phyloP scores from a whole-genome alignment of 1,140 invertebrate genomes.

The Drosophila busckii region DNA sequence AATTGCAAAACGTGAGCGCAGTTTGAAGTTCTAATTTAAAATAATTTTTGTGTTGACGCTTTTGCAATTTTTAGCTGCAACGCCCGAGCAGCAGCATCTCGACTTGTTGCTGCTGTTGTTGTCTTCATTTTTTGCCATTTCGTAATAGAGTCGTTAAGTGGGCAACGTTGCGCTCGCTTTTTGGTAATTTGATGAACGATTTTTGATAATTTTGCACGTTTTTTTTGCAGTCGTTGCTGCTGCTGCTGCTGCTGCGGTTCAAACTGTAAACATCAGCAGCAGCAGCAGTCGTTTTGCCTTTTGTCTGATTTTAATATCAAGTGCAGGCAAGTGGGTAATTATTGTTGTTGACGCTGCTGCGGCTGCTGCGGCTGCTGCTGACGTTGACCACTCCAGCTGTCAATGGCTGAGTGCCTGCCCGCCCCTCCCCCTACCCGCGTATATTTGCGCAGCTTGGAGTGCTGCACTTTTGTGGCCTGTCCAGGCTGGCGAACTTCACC shows the following conservation, averaged over 20 bases:
- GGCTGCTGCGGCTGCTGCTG: conserved; percentile 21
- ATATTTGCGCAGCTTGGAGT: conserved; percentile 68
- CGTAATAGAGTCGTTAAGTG: conserved; percentile 77
- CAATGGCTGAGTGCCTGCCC: conserved; percentile 64
- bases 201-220: conserved; percentile 76
- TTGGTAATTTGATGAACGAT: conserved; percentile 77
- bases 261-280: no score
- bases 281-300: conserved; percentile 32
- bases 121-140: conserved; percentile 59
- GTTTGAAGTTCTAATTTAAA: conserved; percentile 77
- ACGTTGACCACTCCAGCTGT: conserved; percentile 75
- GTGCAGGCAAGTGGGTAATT: conserved; percentile 76
- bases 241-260: neutral
- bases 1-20: conserved; percentile 77
- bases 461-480: conserved; percentile 66
- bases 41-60: conserved; percentile 77
- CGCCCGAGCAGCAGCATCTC: conserved; percentile 26
- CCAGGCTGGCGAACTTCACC: conserved; percentile 62
- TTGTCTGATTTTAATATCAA: conserved; percentile 77
- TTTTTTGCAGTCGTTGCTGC: conserved; percentile 21
- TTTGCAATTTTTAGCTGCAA: conserved; percentile 60
- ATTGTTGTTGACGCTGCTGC: conserved; percentile 68
- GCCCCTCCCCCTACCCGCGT: neutral
- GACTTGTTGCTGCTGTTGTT: neutral
- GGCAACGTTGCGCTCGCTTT: conserved; percentile 41